Conservation (phyloP, 2,113 vertebrate genomes). For the Egretta garzetta region DNA sequence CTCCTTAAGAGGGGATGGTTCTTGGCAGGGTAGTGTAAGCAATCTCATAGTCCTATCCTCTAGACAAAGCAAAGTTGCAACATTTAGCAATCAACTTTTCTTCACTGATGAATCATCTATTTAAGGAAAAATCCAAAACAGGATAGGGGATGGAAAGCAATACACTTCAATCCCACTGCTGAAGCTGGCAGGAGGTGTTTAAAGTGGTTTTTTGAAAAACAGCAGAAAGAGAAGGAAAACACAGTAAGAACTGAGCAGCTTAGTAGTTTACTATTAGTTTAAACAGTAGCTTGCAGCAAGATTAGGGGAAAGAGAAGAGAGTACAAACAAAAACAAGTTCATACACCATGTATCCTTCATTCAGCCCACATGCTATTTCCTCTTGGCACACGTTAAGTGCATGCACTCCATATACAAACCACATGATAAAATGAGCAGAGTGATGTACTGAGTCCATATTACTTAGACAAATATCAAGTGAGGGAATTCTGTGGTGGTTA, state of each 20-base stretch:
- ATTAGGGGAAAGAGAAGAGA: background rate
- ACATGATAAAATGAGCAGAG: conserved; percentile 25
- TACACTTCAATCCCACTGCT: background rate
- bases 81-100: background rate
- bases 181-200: background rate
- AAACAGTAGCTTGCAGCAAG: background rate
- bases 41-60: fast-evolving
- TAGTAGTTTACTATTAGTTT: background rate
- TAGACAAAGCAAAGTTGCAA: background rate
- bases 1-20: background rate
- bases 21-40: background rate
- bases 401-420: background rate
- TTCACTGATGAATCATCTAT: background rate
- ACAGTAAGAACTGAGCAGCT: background rate
- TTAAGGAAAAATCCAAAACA: background rate
- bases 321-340: background rate
- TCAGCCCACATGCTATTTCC: background rate
- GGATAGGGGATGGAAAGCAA: background rate
- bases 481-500: background rate
- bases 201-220: background rate
- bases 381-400: background rate
- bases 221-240: background rate
- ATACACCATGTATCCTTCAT: background rate
- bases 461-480: conserved; percentile 40
- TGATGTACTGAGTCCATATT: background rate